Conservation (phyloP, 1,140 invertebrate genomes). For the Drosophila subobscura region DNA sequence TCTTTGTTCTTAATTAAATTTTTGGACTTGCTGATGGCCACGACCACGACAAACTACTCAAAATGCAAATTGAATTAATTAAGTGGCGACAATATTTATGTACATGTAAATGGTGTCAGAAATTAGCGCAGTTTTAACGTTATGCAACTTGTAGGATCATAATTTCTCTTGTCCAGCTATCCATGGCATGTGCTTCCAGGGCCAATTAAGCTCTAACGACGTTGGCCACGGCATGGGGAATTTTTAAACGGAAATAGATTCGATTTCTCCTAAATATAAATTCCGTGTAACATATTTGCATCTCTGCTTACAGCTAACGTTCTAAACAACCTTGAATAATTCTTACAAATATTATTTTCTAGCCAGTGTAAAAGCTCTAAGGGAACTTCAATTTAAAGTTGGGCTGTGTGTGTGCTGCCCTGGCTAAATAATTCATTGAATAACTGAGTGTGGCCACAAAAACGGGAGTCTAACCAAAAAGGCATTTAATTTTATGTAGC, state of each 20-base stretch:
- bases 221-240: constrained; percentile 5
- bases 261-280: too few species aligned
- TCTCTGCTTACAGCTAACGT: too few species aligned
- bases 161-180: constrained; percentile 2
- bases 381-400: constrained; percentile 70
- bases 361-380: constrained; percentile 24
- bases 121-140: neutral
- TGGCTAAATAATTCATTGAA: constrained; percentile 63
- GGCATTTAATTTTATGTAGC: constrained; percentile 71
- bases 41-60: too few species aligned
- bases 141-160: constrained; percentile 41
- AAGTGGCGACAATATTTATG: too few species aligned
- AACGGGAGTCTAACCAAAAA: constrained; percentile 33
- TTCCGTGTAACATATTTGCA: too few species aligned
- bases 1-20: too few species aligned
- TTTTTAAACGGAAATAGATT: too few species aligned
- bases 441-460: constrained; percentile 36
- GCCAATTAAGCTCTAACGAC: constrained; percentile 52
- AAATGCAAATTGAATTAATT: too few species aligned
- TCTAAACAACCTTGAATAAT: too few species aligned
- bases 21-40: too few species aligned
- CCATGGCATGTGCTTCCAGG: constrained; percentile 37
- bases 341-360: too few species aligned
- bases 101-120: too few species aligned
- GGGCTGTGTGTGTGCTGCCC: constrained; percentile 33